Base-by-base conservation (phyloP, 2,888 invertebrate species). In the Agriopis leucophaearia region DNA sequence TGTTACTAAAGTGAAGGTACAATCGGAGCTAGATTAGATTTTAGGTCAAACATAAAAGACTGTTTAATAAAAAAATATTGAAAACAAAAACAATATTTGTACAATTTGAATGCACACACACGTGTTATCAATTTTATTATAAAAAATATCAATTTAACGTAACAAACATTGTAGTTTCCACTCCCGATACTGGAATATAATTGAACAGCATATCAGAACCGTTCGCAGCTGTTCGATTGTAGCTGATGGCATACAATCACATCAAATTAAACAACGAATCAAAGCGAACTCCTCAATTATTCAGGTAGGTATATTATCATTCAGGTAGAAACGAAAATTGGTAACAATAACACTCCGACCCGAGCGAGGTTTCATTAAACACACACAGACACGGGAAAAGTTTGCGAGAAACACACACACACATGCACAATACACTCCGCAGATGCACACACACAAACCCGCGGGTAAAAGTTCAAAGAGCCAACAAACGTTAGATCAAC, bases 261-360 rank as follows among this genome's bases (percentile, higher is more conserved):
- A 48, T 42, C 0, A 52, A 61, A 44, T 55, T 47, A 40, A 62
- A 62, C 47, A 47, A 62, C 13, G 18, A 55, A 55, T 63, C 38
- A 47, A 38, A 62, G 18, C 54, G 62, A 54, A 47, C 54, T 15
- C 27, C 35, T 40, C 35, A 60, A 64, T 57, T 57, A 45, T 57
- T 57, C 45, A 45, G 18, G 38, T 9, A 38, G 8, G 57, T 7
- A 57, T 57, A 57, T 57, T 57, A 57, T 57, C 57, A 36, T 57
- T 54, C 72, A 72, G 65, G 72, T 70, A 57, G 55, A 65, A 54
- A 62, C 63, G 64, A 64, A 64, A 44, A 52, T 44, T 57, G 27
- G 64, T 8, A 64, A 66, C 70, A 66, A 72, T 59, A 70, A 72
- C 66, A 72, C 27, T 27, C 44, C 52, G 52, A 55, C 47, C 50